phyloP scores from a whole-genome alignment of 2,797 vertebrate genomes.

The Hydrolagus colliei region DNA sequence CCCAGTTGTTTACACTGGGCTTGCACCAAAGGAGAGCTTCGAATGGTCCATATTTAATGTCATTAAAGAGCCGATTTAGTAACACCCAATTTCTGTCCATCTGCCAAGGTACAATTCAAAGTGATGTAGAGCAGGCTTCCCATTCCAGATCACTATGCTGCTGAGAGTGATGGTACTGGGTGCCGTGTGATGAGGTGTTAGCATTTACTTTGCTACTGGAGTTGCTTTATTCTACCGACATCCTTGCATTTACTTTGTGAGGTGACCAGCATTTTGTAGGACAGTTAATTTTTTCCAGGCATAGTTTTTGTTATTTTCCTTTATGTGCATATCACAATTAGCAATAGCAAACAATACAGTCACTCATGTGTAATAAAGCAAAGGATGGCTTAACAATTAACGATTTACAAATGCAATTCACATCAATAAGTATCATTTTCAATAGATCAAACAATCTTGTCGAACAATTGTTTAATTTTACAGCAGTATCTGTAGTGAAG shows the following conservation, averaged over 20 bases:
- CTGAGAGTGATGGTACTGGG: too few relatives aligned
- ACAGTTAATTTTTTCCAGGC: too few relatives aligned
- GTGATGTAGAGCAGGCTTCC: too few relatives aligned
- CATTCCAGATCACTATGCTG: too few relatives aligned
- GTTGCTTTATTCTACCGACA: not conserved
- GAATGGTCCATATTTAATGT: too few relatives aligned
- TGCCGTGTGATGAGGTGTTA: not conserved
- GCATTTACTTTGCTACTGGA: not conserved
- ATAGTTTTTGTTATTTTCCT: not conserved
- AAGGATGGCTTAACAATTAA: not conserved
- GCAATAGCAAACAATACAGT: not conserved
- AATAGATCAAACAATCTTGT: not conserved
- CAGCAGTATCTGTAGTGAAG: not conserved
- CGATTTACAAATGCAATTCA: not conserved
- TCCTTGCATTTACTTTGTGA: not conserved
- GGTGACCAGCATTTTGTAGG: not conserved
- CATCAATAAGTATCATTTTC: constrained; percentile 14
- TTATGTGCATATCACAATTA: not conserved
- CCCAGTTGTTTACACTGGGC: too few relatives aligned
- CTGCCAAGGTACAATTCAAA: too few relatives aligned
- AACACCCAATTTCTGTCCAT: too few relatives aligned
- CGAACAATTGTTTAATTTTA: not conserved
- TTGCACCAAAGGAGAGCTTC: too few relatives aligned
- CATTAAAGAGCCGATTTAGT: too few relatives aligned
- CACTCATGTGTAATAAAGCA: not conserved